Evolutionary conservation across 1,140 invertebrate genomes (phyloP).

Genomic region (Harpegnathos saltator): DNA sequence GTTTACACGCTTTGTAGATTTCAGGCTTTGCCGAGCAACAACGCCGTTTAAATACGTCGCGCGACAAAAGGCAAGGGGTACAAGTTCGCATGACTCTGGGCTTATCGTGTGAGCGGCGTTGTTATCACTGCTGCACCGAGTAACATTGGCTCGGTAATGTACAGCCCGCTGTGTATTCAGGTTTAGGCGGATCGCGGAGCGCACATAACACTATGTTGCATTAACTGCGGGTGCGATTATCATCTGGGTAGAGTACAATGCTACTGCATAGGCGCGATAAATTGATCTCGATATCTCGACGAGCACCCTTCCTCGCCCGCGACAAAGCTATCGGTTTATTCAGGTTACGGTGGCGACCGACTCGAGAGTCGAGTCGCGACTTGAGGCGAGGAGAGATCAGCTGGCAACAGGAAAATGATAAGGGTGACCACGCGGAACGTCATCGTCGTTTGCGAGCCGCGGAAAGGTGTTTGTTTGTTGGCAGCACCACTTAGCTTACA

Average conservation of each 20-base stretch:
- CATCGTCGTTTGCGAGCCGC: neutral
- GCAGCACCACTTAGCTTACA: neutral
- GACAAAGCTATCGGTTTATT: conserved; percentile 43
- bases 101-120: conserved; percentile 52
- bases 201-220: conserved; percentile 62
- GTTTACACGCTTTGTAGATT: neutral
- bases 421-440: neutral
- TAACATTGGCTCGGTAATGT: conserved; percentile 53
- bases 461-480: neutral
- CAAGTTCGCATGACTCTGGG: conserved; percentile 49
- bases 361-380: neutral
- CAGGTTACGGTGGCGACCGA: too few relatives aligned
- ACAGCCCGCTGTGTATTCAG: conserved; percentile 59
- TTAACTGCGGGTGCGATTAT: conserved; percentile 59
- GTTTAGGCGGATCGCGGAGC: conserved; percentile 57
- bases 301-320: neutral
- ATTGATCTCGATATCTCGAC: conserved; percentile 54
- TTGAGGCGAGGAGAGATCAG: neutral
- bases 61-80: conserved; percentile 36
- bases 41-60: conserved; percentile 25
- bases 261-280: conserved; percentile 51
- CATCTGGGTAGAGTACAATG: conserved; percentile 57
- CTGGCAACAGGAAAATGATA: neutral
- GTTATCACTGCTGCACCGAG: conserved; percentile 52
- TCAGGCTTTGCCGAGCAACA: neutral